phyloP scores from a whole-genome alignment of 2,113 vertebrate genomes.

The Egretta garzetta region DNA sequence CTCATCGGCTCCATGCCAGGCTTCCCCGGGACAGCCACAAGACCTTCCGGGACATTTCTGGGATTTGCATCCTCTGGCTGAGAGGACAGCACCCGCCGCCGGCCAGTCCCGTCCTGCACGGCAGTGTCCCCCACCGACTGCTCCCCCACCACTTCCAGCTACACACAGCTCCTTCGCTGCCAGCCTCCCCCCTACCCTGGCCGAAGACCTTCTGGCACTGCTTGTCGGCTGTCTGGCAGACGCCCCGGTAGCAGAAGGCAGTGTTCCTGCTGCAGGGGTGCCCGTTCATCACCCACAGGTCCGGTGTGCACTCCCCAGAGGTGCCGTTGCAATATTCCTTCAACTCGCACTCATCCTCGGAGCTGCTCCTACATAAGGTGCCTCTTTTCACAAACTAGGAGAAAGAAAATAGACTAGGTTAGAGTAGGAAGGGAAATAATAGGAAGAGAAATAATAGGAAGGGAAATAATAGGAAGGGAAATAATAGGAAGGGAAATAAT shows the following conservation, averaged over 20 bases:
- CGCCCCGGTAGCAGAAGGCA: background rate
- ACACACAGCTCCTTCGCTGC: background rate
- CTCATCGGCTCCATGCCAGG: background rate
- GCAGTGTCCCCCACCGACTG: background rate
- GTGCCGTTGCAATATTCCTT: conserved; percentile 20
- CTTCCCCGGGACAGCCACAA: background rate
- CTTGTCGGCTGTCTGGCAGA: background rate
- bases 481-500: too few relatives aligned
- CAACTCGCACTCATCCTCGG: background rate
- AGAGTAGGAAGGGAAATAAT: too few relatives aligned
- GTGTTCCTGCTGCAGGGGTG: background rate
- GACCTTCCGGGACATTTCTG: background rate
- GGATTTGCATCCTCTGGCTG: background rate
- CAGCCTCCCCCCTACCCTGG: background rate
- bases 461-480: too few relatives aligned
- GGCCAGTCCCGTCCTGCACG: background rate
- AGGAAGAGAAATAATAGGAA: too few relatives aligned
- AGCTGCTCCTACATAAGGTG: background rate
- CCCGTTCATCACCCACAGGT: conserved; percentile 6
- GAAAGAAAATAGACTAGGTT: background rate
- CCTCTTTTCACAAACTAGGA: background rate
- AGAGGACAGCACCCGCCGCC: background rate
- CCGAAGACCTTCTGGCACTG: conserved; percentile 16
- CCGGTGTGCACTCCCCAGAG: background rate
- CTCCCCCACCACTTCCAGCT: background rate